Conservation (phyloP, 1,140 invertebrate species). For the Chelonus insularis region DNA sequence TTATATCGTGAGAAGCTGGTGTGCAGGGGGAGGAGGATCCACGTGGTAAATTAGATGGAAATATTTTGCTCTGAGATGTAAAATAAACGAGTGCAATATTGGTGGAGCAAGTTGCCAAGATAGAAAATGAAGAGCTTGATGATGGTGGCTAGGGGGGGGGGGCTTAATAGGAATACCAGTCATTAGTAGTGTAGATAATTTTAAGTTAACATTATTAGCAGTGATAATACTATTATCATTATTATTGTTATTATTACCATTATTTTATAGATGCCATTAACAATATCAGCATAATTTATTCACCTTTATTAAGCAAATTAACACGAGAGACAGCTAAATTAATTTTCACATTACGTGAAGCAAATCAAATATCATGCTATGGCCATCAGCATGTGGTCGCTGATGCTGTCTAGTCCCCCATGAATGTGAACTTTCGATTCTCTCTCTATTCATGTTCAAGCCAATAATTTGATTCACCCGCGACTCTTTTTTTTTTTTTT, state of each 20-base stretch:
- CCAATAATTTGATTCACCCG: constrained; percentile 7
- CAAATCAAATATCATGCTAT: constrained; percentile 34
- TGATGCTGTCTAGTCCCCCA: not conserved
- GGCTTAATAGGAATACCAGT: constrained; percentile 34
- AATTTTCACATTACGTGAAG: constrained; percentile 20
- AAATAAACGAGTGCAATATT: too few species aligned
- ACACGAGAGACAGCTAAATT: constrained; percentile 21
- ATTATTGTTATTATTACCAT: too few species aligned
- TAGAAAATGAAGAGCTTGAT: not conserved
- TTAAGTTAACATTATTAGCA: constrained; percentile 38
- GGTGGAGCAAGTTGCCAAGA: too few species aligned
- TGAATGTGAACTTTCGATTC: not conserved
- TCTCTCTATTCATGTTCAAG: not conserved
- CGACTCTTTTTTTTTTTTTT: not conserved
- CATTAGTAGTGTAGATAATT: constrained; percentile 41
- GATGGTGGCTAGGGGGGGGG: not conserved
- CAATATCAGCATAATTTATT: constrained; percentile 46
- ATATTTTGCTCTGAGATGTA: too few species aligned
- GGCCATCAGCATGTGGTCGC: not conserved
- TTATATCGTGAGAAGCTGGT: too few species aligned
- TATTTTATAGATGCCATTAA: constrained; percentile 34
- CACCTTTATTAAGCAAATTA: constrained; percentile 41
- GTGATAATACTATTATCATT: too few species aligned
- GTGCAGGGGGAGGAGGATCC: too few species aligned
- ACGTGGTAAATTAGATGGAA: too few species aligned